Base-by-base conservation (phyloP, 1,140 invertebrate species). In the Zeugodacus cucurbitae region DNA sequence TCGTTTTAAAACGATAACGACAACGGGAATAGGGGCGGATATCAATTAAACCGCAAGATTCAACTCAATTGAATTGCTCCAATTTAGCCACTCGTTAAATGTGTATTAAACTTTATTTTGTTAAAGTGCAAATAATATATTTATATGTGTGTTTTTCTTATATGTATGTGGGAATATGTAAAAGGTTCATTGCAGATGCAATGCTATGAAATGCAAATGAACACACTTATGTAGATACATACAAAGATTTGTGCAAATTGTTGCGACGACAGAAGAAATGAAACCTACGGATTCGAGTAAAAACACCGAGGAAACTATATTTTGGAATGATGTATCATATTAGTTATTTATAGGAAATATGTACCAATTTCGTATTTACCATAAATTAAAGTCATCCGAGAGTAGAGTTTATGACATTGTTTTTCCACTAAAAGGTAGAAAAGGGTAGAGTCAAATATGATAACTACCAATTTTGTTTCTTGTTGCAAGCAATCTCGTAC, bases 1-100 rank as follows among this genome's bases (percentile, higher is more conserved):
- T n/a, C n/a, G n/a, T n/a, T n/a, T n/a, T n/a, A n/a, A n/a, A n/a
- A n/a, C n/a, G n/a, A n/a, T n/a, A n/a, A n/a, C n/a, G n/a, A n/a
- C n/a, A n/a, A n/a, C n/a, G n/a, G n/a, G n/a, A n/a, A n/a, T n/a
- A n/a, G n/a, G n/a, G n/a, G n/a, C n/a, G n/a, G n/a, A n/a, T n/a
- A n/a, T 70, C 41, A 70, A 70, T 70, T 70, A 70, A 70, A 70
- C 67, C 34, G 34, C 67, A 70, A 70, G 67, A 37, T 70, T 70
- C 32, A 17, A 20, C 17, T 3, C 41, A 70, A 70, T 70, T 74
- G 67, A 41, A 74, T 41, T 74, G 67, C 37, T n/a, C 34, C 34
- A 74, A 74, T 41, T 74, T 22, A 17, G 67, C 3, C 41, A 32
- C 11, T 74, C 67, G 67, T 41, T 41, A n/a, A 74, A 74, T 37